Evolutionary conservation across 2,888 invertebrate genomes (phyloP).

Genomic region (Morpho deidamia): DNA sequence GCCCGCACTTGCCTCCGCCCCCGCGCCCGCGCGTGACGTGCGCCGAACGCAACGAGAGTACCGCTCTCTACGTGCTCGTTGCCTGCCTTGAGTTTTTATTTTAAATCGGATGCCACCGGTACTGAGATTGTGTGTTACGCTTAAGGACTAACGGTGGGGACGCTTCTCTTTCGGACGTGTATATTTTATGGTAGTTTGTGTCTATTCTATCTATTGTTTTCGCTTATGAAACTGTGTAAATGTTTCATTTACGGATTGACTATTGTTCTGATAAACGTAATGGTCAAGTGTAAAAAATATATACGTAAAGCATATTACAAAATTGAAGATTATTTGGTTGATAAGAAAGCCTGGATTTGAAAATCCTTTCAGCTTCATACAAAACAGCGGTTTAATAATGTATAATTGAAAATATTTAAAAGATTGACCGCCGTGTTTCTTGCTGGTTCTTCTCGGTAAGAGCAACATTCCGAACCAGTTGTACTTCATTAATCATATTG

Average conservation of each 20-base stretch:
- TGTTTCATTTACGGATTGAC: not conserved
- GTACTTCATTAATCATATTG: too few relatives aligned
- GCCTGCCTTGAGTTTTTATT: slow-evolving; percentile 78
- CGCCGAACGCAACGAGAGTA: slow-evolving; percentile 55
- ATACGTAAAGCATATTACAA: too few relatives aligned
- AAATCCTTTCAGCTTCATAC: too few relatives aligned
- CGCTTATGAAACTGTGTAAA: not conserved
- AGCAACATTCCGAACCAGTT: too few relatives aligned
- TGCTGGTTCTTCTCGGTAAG: too few relatives aligned
- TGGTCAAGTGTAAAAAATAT: too few relatives aligned
- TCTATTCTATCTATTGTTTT: not conserved
- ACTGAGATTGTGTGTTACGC: slow-evolving; percentile 64
- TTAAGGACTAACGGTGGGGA: slow-evolving; percentile 52
- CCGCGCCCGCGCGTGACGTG: slow-evolving; percentile 32
- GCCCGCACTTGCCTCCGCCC: slow-evolving; percentile 18
- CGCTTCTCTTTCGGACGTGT: slow-evolving; percentile 31
- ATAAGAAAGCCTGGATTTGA: too few relatives aligned
- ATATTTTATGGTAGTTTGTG: too few relatives aligned
- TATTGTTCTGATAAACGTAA: not conserved
- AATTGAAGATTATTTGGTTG: too few relatives aligned
- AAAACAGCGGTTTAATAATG: too few relatives aligned
- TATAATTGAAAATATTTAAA: too few relatives aligned
- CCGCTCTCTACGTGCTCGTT: slow-evolving; percentile 72
- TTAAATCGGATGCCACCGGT: slow-evolving; percentile 61
- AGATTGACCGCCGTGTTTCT: too few relatives aligned